phyloP scores from a whole-genome alignment of 2,888 invertebrate genomes.

The Drosophila nigricruria region DNA sequence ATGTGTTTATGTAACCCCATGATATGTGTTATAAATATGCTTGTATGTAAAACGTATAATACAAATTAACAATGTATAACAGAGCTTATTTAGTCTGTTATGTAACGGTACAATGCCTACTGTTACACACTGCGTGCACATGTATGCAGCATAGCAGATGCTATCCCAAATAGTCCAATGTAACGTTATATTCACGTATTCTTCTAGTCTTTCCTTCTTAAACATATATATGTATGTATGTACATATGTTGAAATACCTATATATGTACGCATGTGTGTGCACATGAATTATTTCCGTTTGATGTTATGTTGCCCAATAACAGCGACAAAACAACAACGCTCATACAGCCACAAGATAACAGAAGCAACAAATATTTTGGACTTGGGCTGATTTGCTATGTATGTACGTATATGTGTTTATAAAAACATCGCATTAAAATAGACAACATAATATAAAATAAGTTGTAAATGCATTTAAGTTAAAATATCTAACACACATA shows the following conservation, averaged over 20 bases:
- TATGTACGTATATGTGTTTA: background rate
- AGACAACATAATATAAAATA: conserved; percentile 27
- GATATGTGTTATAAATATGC: conserved; percentile 30
- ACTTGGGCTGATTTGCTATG: background rate
- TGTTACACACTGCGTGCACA: background rate
- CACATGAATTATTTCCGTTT: conserved; percentile 51
- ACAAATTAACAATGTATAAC: conserved; percentile 21
- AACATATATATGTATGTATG: background rate
- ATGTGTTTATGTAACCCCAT: conserved; percentile 65
- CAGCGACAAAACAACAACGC: conserved; percentile 27
- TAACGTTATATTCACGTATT: background rate
- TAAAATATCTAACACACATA: conserved; percentile 22
- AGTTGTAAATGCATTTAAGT: conserved; percentile 27
- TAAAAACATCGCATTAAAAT: conserved; percentile 3
- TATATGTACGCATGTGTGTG: background rate
- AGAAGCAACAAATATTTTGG: conserved; percentile 21
- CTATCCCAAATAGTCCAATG: too few relatives aligned
- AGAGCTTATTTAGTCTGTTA: conserved; percentile 17
- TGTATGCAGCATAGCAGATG: background rate
- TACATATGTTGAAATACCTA: background rate
- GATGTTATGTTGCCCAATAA: conserved; percentile 41
- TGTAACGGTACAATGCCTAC: conserved; percentile 15
- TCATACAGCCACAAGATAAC: conserved; percentile 44
- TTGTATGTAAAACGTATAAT: conserved; percentile 24
- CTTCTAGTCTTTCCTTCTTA: background rate